Conservation (phyloP, 2,113 vertebrate genomes). For the Semnopithecus entellus region DNA sequence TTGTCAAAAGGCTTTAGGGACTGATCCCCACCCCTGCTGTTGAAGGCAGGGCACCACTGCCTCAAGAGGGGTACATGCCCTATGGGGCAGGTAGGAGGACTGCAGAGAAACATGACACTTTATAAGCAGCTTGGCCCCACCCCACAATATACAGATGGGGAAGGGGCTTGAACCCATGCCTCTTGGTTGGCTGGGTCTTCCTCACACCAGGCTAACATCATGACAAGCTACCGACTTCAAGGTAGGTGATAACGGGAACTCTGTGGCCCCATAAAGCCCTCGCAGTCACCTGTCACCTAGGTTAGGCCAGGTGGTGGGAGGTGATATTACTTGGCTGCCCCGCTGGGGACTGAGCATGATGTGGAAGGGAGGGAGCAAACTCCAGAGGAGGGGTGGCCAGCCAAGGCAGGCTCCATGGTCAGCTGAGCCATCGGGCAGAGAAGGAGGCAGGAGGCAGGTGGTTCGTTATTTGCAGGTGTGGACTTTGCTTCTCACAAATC, state of each 20-base stretch:
- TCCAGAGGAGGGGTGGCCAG: constrained; percentile 53
- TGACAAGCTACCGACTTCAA: neutral
- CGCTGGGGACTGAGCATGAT: constrained; percentile 59
- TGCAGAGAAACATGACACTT: neutral
- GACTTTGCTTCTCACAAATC: neutral
- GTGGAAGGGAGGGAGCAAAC: constrained; percentile 59
- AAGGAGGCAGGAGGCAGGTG: constrained; percentile 6
- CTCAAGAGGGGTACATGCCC: neutral
- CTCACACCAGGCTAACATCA: neutral
- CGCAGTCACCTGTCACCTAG: constrained; percentile 1
- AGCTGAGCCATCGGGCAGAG: neutral
- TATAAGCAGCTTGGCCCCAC: neutral
- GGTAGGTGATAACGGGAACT: neutral
- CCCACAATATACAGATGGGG: neutral
- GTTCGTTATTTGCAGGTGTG: constrained; percentile 34
- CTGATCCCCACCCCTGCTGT: neutral
- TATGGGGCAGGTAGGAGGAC: neutral
- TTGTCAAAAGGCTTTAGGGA: neutral
- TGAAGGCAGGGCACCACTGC: neutral
- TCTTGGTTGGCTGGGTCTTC: neutral
- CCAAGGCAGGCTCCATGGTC: constrained; percentile 25
- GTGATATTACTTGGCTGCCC: constrained; percentile 63
- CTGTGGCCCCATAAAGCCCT: neutral
- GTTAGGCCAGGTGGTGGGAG: constrained; percentile 59
- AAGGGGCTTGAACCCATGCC: neutral